Conservation (phyloP, 1,140 invertebrate species). For the Panagrolaimus sp. region DNA sequence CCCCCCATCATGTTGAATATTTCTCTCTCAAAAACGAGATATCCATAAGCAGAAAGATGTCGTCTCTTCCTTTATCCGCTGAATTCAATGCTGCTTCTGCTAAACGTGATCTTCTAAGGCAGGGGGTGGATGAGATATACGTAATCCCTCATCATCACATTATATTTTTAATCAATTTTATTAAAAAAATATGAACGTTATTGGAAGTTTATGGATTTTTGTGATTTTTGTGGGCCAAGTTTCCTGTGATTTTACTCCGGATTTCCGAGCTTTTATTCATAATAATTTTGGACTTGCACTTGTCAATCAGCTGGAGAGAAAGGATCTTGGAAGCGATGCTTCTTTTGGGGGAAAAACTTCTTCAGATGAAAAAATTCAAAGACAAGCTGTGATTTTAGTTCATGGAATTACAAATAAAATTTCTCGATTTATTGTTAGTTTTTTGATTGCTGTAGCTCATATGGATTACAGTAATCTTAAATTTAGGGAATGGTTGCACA, state of each 20-base stretch:
- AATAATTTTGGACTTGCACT: conserved; percentile 41
- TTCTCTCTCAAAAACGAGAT: no score
- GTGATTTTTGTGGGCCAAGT: no score
- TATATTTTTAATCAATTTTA: no score
- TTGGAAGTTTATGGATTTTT: no score
- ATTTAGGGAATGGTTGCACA: conserved; percentile 37
- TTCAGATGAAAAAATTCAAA: conserved; percentile 13
- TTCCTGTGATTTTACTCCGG: conserved; percentile 23
- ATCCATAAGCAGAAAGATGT: no score
- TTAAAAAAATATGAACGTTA: no score
- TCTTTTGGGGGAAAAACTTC: conserved; percentile 36
- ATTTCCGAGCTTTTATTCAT: conserved; percentile 43
- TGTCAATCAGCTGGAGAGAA: conserved; percentile 38
- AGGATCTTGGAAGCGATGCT: conserved; percentile 40
- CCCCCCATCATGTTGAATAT: no score
- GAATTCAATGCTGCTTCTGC: no score
- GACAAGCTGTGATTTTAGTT: conserved; percentile 36
- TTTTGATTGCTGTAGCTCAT: background rate
- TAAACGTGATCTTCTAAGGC: no score
- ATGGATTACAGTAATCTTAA: background rate
- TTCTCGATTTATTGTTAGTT: conserved; percentile 34
- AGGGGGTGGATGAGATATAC: no score
- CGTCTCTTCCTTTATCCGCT: no score
- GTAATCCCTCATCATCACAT: no score
- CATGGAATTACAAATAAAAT: conserved; percentile 49